Conservation (phyloP, 1,140 invertebrate genomes). For the Lepidurus arcticus region DNA sequence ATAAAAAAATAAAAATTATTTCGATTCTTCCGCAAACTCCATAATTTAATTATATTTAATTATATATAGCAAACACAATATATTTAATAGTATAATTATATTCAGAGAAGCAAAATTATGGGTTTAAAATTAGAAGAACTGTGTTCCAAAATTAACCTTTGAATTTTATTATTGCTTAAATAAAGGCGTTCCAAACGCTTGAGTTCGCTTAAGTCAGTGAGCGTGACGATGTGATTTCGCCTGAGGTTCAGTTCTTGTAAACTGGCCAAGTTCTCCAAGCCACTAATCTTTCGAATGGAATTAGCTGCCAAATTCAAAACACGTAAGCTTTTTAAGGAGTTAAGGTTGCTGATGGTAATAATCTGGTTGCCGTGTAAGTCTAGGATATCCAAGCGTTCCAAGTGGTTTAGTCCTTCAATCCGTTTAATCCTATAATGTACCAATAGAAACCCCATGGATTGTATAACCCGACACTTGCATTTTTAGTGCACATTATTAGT, state of each 20-base stretch:
- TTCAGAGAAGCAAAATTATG: not conserved
- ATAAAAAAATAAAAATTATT: not conserved
- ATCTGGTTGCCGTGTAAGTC: slow-evolving; percentile 35
- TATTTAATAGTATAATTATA: not conserved
- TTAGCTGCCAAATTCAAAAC: slow-evolving; percentile 35
- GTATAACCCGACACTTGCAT: not conserved
- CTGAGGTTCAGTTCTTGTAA: slow-evolving; percentile 34
- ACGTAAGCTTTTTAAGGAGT: slow-evolving; percentile 20
- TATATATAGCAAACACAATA: not conserved
- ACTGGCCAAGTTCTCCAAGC: slow-evolving; percentile 25
- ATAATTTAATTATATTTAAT: too few species aligned
- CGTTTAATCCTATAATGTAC: slow-evolving; percentile 26
- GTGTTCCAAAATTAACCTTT: slow-evolving; percentile 27
- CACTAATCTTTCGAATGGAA: slow-evolving; percentile 29
- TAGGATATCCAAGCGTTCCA: slow-evolving; percentile 33
- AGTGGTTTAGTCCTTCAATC: slow-evolving; percentile 32
- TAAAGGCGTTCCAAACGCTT: slow-evolving; percentile 31
- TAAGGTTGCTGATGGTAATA: slow-evolving; percentile 25
- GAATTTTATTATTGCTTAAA: slow-evolving; percentile 33
- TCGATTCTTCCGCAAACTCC: not conserved
- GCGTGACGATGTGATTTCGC: slow-evolving; percentile 29
- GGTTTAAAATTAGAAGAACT: slow-evolving; percentile 29
- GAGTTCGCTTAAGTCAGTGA: slow-evolving; percentile 16
- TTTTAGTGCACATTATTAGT: not conserved
- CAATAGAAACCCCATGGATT: not conserved